phyloP scores from a whole-genome alignment of 2,888 invertebrate species.

The Eupsilia transversa region DNA sequence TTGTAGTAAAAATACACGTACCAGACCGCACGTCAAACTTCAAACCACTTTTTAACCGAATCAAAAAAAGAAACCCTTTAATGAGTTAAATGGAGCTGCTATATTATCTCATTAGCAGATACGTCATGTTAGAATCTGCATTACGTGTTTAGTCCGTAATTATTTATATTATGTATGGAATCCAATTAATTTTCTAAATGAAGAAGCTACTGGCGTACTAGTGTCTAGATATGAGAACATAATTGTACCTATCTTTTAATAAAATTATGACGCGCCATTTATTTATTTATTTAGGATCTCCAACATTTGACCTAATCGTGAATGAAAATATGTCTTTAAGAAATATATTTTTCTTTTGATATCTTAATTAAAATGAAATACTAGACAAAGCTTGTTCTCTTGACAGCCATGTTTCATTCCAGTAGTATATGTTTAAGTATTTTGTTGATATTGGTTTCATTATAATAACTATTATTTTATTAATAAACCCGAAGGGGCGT shows the following conservation, averaged over 20 bases:
- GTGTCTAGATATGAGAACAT: neutral
- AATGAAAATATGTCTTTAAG: neutral
- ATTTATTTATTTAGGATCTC: too few relatives aligned
- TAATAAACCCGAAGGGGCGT: neutral
- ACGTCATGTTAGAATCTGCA: slow-evolving; percentile 32
- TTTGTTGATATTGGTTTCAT: neutral
- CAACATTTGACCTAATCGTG: neutral
- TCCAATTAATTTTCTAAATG: slow-evolving; percentile 28
- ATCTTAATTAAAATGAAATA: slow-evolving; percentile 3
- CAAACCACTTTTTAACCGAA: slow-evolving; percentile 18
- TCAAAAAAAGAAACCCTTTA: slow-evolving; percentile 33
- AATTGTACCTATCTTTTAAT: neutral
- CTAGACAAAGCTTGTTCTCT: neutral
- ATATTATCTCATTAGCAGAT: slow-evolving; percentile 45
- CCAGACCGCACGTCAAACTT: slow-evolving; percentile 10
- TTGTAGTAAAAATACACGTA: slow-evolving; percentile 41
- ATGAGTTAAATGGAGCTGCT: slow-evolving; percentile 38
- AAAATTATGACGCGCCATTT: neutral
- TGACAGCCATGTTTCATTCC: neutral
- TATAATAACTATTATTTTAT: neutral
- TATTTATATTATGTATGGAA: slow-evolving; percentile 29
- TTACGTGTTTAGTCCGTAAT: slow-evolving; percentile 16
- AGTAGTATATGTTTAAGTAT: neutral
- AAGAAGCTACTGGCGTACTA: neutral
- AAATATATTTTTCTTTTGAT: neutral